Conservation (phyloP, 1,140 invertebrate species). For the Drosophila prosaltans region DNA sequence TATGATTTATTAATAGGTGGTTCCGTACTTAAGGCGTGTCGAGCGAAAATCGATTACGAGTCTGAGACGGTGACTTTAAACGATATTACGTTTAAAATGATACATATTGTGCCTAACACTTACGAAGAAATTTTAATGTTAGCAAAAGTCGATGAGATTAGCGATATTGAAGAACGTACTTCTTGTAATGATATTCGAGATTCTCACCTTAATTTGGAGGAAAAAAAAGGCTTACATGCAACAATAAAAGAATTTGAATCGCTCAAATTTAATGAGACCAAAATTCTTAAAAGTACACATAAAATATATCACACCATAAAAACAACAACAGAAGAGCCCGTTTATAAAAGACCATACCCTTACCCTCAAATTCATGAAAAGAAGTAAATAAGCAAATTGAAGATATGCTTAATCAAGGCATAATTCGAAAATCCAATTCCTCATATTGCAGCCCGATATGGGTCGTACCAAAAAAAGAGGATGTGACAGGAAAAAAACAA, state of each 20-base stretch:
- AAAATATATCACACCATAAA: neutral
- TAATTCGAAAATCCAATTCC: neutral
- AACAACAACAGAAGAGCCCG: neutral
- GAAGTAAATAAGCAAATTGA: neutral
- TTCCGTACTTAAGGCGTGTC: too few species aligned
- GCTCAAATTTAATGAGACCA: too few species aligned
- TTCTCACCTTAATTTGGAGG: neutral
- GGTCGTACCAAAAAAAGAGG: conserved; percentile 4
- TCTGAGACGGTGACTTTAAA: too few species aligned
- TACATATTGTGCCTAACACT: neutral
- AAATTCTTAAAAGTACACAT: too few species aligned
- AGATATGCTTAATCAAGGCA: neutral
- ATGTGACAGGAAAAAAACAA: neutral
- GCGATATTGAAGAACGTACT: neutral
- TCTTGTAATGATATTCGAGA: neutral
- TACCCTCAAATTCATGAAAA: conserved; percentile 1
- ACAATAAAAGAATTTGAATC: too few species aligned
- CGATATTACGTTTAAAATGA: neutral
- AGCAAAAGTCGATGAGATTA: neutral
- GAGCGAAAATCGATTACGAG: neutral
- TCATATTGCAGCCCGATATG: conserved; percentile 3
- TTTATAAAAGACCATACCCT: neutral
- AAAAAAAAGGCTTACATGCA: neutral
- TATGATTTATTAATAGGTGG: too few species aligned
- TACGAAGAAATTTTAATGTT: neutral